Base-by-base conservation (phyloP, 2,797 vertebrate genomes). In the Sardinella longiceps region DNA sequence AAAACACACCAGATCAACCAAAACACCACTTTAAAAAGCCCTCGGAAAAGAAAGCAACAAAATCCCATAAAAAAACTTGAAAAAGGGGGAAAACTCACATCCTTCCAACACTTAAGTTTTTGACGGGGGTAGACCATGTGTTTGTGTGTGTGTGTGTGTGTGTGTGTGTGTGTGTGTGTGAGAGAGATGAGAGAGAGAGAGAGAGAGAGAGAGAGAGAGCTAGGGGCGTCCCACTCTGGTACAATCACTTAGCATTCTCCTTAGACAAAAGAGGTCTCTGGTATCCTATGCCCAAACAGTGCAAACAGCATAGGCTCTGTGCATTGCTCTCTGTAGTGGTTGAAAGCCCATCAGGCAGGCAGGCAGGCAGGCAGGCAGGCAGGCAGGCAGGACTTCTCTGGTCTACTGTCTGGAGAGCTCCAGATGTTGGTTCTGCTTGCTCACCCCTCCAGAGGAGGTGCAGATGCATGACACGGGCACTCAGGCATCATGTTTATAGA, bases 401-500 rank as follows among this genome's bases (percentile, higher is more conserved):
- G 80, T 25, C 56, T 58, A 25, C 23, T 18, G 20, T 53, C 11
- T 81, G 23, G 30, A 25, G 14, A 6, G 14, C 53, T n/a, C 84
- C 86, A 86, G 83, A 83, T 90, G 86, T 83, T 77, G 81, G 39
- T 66, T 66, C 63, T 18, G 81, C 53, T 82, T 81, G 81, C 28
- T 66, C 60, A 28, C 60, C 56, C 60, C 77, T 37, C 11, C 11
- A 80, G 83, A 39, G 83, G 23, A 81, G 53, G 83, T 83, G 86
- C 80, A 88, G 86, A 86, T 39, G 87, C 83, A 87, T 82, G 66
- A 88, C 88, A 81, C 80, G 46, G 70, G 46, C 58, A 83, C 58
- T 74, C 9, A 53, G 80, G 66, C 37, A 88, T 85, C 39, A 37
- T 86, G 84, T 89, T 91, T 87, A 91, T 86, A 82, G 86, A 87